Evolutionary conservation across 92 coral and sea anemone genomes (phyloP), one percentile per base, ranked within the genome.

Genomic region (Actinostola sp.): DNA sequence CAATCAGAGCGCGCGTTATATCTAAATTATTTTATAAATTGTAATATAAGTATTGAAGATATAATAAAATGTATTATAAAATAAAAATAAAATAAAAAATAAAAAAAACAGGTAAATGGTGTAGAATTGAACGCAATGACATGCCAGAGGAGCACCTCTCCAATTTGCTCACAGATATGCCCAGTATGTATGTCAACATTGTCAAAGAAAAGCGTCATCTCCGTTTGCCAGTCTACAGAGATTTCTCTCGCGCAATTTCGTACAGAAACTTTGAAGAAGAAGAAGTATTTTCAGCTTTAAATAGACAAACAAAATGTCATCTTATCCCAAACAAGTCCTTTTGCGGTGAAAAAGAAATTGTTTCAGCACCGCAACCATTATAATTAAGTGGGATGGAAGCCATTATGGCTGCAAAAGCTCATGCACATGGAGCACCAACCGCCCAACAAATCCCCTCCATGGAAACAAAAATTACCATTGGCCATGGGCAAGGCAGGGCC

Each of bases 21-120:
- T n/a, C n/a, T n/a, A n/a, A n/a, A n/a, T n/a, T n/a, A n/a, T n/a
- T n/a, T n/a, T n/a, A n/a, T n/a, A n/a, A n/a, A n/a, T n/a, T n/a
- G n/a, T n/a, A n/a, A n/a, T n/a, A n/a, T n/a, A n/a, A n/a, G n/a
- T n/a, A n/a, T n/a, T n/a, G n/a, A n/a, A n/a, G n/a, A n/a, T n/a
- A n/a, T n/a, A n/a, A n/a, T n/a, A n/a, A n/a, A n/a, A n/a, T n/a
- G n/a, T n/a, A n/a, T n/a, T n/a, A n/a, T n/a, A n/a, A n/a, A n/a
- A n/a, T n/a, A n/a, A n/a, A n/a, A n/a, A n/a, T n/a, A n/a, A n/a
- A n/a, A n/a, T n/a, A n/a, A n/a, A n/a, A n/a, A n/a, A n/a, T n/a
- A n/a, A n/a, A n/a, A n/a, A n/a, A n/a, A n/a, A 36, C 36, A 66
- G 81, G 72, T 59, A 75, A 76, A 27, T 76, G 82, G 73, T 38